Evolutionary conservation across 2,797 vertebrate genomes (phyloP).

Genomic region (Parotocinclus haroldoi): DNA sequence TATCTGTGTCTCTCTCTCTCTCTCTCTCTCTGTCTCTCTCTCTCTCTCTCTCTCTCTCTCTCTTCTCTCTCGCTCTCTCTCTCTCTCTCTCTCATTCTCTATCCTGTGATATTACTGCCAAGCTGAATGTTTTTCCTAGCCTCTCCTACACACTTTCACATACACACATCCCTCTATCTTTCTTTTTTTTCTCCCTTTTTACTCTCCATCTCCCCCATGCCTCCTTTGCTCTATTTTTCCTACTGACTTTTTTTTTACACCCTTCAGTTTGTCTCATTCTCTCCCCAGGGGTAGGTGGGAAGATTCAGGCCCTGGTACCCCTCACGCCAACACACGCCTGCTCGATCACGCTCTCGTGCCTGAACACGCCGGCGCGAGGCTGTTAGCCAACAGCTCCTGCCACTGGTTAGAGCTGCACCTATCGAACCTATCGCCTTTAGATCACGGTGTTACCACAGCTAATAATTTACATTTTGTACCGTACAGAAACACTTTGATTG

Average conservation of each 20-base stretch:
- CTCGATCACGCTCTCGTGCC: conserved; percentile 34
- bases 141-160: conserved; percentile 84
- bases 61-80: conserved; percentile 44
- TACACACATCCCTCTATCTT: conserved; percentile 51
- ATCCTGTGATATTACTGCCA: conserved; percentile 62
- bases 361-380: conserved; percentile 40
- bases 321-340: conserved; percentile 13
- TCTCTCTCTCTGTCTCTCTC: conserved; percentile 58
- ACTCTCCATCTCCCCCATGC: background rate
- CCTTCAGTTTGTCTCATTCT: conserved; percentile 15
- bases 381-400: conserved; percentile 28
- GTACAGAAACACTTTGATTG: too few species aligned
- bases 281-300: conserved; percentile 40
- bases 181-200: conserved; percentile 13
- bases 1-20: too few species aligned
- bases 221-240: background rate
- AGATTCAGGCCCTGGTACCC: conserved; percentile 20
- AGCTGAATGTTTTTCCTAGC: conserved; percentile 76
- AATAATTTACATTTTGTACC: too few species aligned
- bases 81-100: conserved; percentile 51
- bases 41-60: conserved; percentile 53
- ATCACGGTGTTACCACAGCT: too few species aligned
- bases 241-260: conserved; percentile 12
- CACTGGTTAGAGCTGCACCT: conserved; percentile 31
- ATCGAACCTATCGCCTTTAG: conserved; percentile 5